Evolutionary conservation across 2,113 vertebrate genomes (phyloP).

Genomic region (Colaptes auratus): DNA sequence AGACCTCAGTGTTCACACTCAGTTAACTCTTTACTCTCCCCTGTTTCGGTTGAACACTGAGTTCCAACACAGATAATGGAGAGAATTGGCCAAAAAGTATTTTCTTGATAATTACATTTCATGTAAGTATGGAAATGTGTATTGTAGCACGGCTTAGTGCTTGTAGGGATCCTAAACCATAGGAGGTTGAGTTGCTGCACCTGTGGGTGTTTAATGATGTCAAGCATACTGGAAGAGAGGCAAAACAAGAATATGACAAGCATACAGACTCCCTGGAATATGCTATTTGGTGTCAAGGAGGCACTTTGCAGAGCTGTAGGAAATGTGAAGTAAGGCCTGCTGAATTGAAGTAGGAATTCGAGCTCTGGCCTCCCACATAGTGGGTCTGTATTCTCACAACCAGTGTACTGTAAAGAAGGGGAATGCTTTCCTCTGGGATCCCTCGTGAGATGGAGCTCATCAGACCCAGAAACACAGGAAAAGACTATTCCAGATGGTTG

Average conservation of each 20-base stretch:
- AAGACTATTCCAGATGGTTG: constrained; percentile 43
- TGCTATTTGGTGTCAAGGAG: not conserved
- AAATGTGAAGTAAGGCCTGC: not conserved
- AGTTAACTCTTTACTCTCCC: not conserved
- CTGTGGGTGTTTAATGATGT: not conserved
- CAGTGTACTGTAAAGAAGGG: not conserved
- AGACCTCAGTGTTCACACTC: rapidly evolving
- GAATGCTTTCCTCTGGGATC: constrained; percentile 13
- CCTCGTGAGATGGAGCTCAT: constrained; percentile 18
- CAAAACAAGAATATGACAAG: not conserved
- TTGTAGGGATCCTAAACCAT: not conserved
- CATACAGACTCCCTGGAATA: not conserved
- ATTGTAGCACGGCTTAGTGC: not conserved
- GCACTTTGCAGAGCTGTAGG: not conserved
- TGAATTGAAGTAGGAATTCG: constrained; percentile 19
- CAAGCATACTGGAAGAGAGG: not conserved
- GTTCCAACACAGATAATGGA: not conserved
- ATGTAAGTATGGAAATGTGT: not conserved
- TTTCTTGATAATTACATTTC: not conserved
- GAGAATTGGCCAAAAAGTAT: not conserved
- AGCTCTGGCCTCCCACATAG: constrained; percentile 41
- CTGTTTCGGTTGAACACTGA: not conserved
- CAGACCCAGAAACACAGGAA: constrained; percentile 45
- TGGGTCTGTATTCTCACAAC: constrained; percentile 49
- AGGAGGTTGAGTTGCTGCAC: not conserved